Base-by-base conservation (phyloP, 2,113 vertebrate genomes). In the Dromas ardeola region DNA sequence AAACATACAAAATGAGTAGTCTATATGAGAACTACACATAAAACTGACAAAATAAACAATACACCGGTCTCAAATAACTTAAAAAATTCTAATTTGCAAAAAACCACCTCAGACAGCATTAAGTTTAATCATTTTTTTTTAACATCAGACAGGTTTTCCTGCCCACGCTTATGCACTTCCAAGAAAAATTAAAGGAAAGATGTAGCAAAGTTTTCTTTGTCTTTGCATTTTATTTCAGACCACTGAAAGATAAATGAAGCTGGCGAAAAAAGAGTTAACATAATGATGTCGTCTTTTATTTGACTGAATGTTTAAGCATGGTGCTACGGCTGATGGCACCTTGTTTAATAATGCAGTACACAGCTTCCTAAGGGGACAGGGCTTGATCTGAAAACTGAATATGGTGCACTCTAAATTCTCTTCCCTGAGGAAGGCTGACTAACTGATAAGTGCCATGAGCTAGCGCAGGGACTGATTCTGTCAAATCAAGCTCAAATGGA, bases 381-480 rank as follows among this genome's bases (percentile, higher is more conserved):
- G 95, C 98, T 98, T 99, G 97, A 98, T 98, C 97, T 97, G 98
- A 98, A 98, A 98, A 98, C 95, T 76, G 98, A 99, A 99, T 98
- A 98, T 98, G 98, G 98, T 98, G 98, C 98, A 98, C 98, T 98
- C 97, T 98, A 98, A 98, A 98, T 98, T 98, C 97, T 96, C 84
- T 90, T 98, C 98, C 98, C 98, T 40, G 65, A 97, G 98, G 98
- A 98, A 98, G 96, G 91, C 95, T 98, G 98, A 98, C 98, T 98
- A 98, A 99, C 98, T 98, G 98, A 98, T 98, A 98, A 99, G 98
- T 98, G 98, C 98, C 98, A 98, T 97, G 97, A 98, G 98, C 98
- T 98, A 98, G 98, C 87, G 13, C 70, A 95, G 98, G 98, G 97
- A 98, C 98, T 98, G 98, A 98, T 98, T 98, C 98, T 98, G 98